Evolutionary conservation across 2,888 invertebrate species (phyloP), one percentile per base, ranked within the genome.

Genomic region (Bembecia ichneumoniformis): DNA sequence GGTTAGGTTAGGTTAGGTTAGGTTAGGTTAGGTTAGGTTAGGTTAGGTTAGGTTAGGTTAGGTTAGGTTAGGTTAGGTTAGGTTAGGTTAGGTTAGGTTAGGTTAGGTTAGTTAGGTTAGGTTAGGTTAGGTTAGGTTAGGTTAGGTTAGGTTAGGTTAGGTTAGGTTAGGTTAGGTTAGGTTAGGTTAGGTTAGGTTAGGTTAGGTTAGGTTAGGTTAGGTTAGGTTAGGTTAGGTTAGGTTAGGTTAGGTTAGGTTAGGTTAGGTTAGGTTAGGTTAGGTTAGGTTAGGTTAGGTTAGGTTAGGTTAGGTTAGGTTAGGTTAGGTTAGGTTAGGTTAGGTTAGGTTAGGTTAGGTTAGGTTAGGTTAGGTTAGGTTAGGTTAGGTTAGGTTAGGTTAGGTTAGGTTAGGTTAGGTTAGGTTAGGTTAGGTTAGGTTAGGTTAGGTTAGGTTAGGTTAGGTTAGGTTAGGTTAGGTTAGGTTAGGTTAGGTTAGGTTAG

Each of bases 71-170:
- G 49, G 49, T 49, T 49, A 49, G 49, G 46, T 49, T 49, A 45
- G 45, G 46, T 49, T 46, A 17, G 43, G 46, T 46, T 46, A 49
- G 46, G 46, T 46, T 46, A 49, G 46, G 46, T 46, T 46, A 49
- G 46, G 46, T 46, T 46, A 49, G 46, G 46, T 46, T 46, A 49
- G 46, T 46, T 46, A 43, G 43, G 46, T 46, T 46, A 49, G 46
- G 46, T 46, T 46, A 49, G 46, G 36, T 46, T 49, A 49, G 49
- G 49, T 49, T 49, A 46, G 46, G 49, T 49, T 49, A 49, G 49
- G 49, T 49, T 49, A 49, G 49, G 49, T 49, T 49, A 49, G 49
- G 49, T 49, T 49, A 49, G 49, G 49, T 49, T 49, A 49, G 49
- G 49, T 49, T 49, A 49, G 49, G 49, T 49, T 49, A 49, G 49